Evolutionary conservation across 2,797 vertebrate species (phyloP).

Genomic region (Gila robusta): DNA sequence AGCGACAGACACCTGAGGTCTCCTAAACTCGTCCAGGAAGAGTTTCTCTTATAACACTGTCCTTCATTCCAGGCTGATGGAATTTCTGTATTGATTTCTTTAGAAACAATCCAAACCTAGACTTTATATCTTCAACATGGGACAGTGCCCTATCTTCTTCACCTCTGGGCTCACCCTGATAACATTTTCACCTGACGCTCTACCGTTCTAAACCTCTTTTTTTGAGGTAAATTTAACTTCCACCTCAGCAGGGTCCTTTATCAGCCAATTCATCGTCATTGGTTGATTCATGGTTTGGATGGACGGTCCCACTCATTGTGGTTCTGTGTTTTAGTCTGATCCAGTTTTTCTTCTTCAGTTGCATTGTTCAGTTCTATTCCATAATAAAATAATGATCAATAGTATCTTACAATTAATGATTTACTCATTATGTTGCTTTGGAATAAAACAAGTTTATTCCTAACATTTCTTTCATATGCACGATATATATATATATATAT

Average conservation of each 20-base stretch:
- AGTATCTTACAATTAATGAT: background rate
- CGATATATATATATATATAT: no score
- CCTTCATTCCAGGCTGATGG: constrained; percentile 10
- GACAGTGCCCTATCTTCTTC: constrained; percentile 30
- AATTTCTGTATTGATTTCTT: constrained; percentile 46
- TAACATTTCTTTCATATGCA: background rate
- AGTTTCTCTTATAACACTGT: constrained; percentile 14
- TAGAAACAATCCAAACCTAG: constrained; percentile 32
- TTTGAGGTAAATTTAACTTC: constrained; percentile 3
- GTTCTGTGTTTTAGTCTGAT: background rate
- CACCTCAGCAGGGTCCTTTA: background rate
- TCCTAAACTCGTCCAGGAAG: constrained; percentile 30
- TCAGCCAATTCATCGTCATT: background rate
- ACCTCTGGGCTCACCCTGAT: constrained; percentile 33
- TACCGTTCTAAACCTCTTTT: background rate
- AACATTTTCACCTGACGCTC: constrained; percentile 11
- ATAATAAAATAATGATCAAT: background rate
- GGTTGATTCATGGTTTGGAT: background rate
- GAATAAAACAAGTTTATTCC: background rate
- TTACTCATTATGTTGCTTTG: background rate
- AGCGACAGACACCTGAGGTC: constrained; percentile 6
- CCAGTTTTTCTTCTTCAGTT: background rate
- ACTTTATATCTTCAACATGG: constrained; percentile 42
- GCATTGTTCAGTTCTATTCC: background rate
- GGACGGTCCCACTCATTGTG: background rate